These are phyloP conservation scores for Clamator glandarius DNA, from an alignment of 2,797 vertebrate species.

Conservation along the genomic window DNA sequence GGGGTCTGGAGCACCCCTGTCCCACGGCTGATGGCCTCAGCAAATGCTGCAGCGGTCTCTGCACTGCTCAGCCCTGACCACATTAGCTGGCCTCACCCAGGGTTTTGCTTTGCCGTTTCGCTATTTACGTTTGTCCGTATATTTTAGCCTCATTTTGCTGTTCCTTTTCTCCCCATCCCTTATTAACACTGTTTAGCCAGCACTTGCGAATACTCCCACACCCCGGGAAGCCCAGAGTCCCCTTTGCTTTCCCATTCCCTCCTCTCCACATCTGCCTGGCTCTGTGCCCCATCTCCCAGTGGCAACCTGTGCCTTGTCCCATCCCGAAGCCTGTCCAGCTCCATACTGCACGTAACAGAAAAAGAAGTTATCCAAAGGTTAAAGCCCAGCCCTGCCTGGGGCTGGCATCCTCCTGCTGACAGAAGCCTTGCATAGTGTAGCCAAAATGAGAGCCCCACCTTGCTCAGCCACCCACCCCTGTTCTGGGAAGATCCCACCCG, in stretches of 20 bases:
- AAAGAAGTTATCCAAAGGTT: background rate
- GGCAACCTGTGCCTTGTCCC: background rate
- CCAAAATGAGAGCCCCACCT: background rate
- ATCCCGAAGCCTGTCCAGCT: background rate
- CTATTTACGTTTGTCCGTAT: background rate
- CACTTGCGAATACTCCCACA: fast-evolving
- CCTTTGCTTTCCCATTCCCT: background rate
- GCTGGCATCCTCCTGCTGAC: background rate
- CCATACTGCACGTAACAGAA: fast-evolving
- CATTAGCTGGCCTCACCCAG: too few relatives aligned
- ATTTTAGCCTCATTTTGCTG: background rate
- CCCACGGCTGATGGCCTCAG: background rate
- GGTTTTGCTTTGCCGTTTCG: fast-evolving
- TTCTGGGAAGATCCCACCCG: background rate
- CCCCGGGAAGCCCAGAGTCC: fast-evolving
- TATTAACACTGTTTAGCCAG: background rate
- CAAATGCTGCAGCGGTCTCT: background rate
- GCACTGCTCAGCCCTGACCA: too few relatives aligned
- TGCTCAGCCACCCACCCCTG: fast-evolving
- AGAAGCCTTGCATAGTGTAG: too few relatives aligned
- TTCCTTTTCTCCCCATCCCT: background rate
- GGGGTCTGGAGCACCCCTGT: background rate
- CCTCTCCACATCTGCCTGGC: fast-evolving
- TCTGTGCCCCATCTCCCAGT: background rate
- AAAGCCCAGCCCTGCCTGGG: background rate